A percentile compares a stretch with the other conserved stretches of the same genome.
Evolutionary conservation across 2,797 vertebrate species (phyloP).

Genomic region (Lerista edwardsae): DNA sequence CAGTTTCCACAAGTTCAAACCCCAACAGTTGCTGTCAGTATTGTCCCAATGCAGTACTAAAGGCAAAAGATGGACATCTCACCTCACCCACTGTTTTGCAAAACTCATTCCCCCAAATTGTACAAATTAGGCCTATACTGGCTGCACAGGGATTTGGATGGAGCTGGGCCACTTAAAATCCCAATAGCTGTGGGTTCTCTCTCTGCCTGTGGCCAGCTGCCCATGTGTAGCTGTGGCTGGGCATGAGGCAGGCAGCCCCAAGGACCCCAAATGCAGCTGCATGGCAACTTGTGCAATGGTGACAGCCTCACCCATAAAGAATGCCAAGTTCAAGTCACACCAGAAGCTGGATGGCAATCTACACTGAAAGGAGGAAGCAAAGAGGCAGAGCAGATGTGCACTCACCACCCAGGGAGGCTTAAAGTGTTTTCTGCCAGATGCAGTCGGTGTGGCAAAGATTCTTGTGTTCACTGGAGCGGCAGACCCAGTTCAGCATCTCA

Average conservation of each 20-base stretch:
- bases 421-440: too few species aligned
- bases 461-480: rapidly evolving
- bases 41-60: neutral
- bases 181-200: neutral
- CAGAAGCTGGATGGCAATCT: neutral
- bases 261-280: too few species aligned
- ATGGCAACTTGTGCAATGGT: too few species aligned
- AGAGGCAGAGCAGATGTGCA: neutral
- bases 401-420: neutral
- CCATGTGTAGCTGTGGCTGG: neutral
- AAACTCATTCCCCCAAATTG: neutral
- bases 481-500: neutral
- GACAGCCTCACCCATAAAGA: too few species aligned
- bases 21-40: too few species aligned
- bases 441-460: neutral
- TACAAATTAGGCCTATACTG: neutral
- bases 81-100: neutral
- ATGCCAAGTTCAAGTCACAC: neutral
- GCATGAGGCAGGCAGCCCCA: too few species aligned
- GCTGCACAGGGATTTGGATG: neutral
- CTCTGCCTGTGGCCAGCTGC: neutral
- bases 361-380: neutral
- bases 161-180: neutral
- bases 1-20: too few species aligned
- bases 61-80: neutral